Percentiles rank a stretch among this genome's conserved stretches.
Conservation (phyloP, 1,140 invertebrate species). For the Laupala kohalensis region DNA sequence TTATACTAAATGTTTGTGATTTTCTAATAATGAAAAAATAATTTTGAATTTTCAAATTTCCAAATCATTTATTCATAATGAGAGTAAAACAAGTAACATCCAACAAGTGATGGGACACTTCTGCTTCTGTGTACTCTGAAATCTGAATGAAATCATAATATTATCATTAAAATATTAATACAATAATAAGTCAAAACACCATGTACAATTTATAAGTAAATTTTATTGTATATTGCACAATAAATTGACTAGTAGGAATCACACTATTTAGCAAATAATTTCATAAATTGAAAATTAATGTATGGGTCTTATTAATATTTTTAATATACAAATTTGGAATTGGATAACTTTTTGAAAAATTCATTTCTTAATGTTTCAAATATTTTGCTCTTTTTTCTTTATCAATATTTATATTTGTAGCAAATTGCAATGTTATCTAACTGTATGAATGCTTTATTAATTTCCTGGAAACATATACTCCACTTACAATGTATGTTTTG, state of each 20-base stretch:
- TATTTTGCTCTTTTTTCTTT: too few relatives aligned
- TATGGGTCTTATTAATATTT: not conserved
- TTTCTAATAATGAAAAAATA: too few relatives aligned
- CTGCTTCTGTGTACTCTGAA: not conserved
- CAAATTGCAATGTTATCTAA: too few relatives aligned
- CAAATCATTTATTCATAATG: not conserved
- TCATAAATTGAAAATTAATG: not conserved
- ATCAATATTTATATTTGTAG: too few relatives aligned
- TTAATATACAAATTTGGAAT: not conserved
- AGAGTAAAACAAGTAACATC: not conserved
- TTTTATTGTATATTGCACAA: not conserved
- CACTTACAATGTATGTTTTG: not conserved
- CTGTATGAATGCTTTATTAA: too few relatives aligned
- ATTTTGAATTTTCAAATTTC: too few relatives aligned
- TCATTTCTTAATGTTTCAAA: not conserved
- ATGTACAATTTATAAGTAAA: not conserved
- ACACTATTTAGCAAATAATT: not conserved
- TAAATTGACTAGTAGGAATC: not conserved
- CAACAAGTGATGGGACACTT: not conserved
- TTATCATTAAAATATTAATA: too few relatives aligned
- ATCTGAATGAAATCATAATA: not conserved
- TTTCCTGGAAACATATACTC: not conserved
- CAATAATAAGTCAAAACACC: not conserved
- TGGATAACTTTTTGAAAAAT: not conserved
- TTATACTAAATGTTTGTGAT: too few relatives aligned